Evolutionary conservation across 1,140 invertebrate species (phyloP).

Genomic region (Lepidotrigona ventralis): DNA sequence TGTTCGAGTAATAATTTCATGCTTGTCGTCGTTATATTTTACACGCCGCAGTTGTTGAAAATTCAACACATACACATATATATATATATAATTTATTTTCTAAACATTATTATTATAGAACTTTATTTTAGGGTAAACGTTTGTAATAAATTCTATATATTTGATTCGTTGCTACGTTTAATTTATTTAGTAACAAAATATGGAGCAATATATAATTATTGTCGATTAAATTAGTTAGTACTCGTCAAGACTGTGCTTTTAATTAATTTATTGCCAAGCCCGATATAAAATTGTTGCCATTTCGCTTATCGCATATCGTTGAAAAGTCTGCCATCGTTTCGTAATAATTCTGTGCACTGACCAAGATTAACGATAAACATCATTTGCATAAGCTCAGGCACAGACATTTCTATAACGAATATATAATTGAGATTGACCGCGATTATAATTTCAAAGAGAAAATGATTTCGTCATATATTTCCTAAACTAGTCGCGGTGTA

Average conservation of each 20-base stretch:
- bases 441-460: not conserved
- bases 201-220: not conserved
- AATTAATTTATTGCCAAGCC: not conserved
- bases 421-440: not conserved
- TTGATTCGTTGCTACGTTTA: constrained; percentile 9
- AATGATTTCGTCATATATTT: not conserved
- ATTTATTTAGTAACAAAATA: constrained; percentile 17
- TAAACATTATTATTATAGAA: constrained; percentile 16
- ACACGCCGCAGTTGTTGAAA: not conserved
- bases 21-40: not conserved
- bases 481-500: not conserved
- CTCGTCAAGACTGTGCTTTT: constrained; percentile 2
- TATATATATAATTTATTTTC: constrained; percentile 25
- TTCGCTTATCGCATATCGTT: not conserved
- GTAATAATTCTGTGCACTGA: not conserved
- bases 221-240: constrained; percentile 9
- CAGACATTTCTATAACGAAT: not conserved
- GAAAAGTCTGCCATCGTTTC: not conserved
- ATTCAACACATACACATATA: not conserved
- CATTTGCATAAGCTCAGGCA: not conserved
- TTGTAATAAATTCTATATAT: constrained; percentile 3
- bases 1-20: constrained; percentile 8
- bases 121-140: not conserved
- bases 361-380: not conserved
- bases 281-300: not conserved